A percentile compares a stretch with the other conserved stretches of the same genome.
These are phyloP conservation scores for Conomelus anceps DNA, from an alignment of 2,888 invertebrate species.

Conservation along the genomic window DNA sequence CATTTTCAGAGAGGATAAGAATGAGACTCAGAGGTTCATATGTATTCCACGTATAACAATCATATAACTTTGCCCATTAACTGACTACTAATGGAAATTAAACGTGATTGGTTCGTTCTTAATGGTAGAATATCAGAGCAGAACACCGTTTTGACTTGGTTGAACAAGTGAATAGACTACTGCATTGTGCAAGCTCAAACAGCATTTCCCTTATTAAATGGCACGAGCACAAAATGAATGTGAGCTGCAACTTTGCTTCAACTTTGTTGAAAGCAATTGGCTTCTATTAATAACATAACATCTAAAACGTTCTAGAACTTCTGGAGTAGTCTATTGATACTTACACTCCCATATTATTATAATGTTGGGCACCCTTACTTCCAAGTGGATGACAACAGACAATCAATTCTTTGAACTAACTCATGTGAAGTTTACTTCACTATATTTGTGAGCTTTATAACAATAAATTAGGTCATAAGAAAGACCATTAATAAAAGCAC, in stretches of 20 bases:
- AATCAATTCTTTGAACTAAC: no score
- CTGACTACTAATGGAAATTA: not conserved
- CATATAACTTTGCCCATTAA: not conserved
- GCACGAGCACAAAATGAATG: not conserved
- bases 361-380: no score
- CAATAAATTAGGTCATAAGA: no score
- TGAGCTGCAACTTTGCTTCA: not conserved
- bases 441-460: no score
- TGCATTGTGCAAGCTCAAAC: not conserved
- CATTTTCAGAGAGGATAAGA: not conserved
- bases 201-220: not conserved
- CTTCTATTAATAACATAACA: not conserved
- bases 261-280: not conserved
- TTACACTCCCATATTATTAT: not conserved
- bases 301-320: not conserved
- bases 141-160: not conserved
- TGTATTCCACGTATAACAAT: not conserved
- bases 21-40: not conserved
- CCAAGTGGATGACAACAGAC: no score
- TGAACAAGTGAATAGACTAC: not conserved
- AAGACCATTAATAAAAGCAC: no score
- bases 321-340: not conserved
- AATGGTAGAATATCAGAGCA: not conserved
- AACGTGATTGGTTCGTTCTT: not conserved
- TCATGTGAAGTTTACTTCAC: no score